Conservation (phyloP, 2,113 vertebrate species). For the Cyanocitta stelleri region DNA sequence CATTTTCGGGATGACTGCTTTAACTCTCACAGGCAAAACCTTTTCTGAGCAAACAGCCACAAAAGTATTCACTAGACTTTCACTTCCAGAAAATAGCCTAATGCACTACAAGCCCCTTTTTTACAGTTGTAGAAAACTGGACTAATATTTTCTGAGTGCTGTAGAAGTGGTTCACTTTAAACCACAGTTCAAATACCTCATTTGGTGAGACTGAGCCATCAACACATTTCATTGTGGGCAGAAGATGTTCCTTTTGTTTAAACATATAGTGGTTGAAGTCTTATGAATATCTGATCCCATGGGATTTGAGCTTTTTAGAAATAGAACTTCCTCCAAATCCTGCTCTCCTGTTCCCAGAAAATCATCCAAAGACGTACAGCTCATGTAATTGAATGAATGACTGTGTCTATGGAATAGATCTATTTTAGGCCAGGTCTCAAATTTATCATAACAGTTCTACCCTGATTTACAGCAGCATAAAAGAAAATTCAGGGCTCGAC, state of each 20-base stretch:
- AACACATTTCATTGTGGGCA: neutral
- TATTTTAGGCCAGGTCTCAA: neutral
- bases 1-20: neutral
- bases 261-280: neutral
- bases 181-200: neutral
- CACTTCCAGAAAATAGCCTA: neutral
- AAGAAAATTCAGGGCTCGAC: neutral
- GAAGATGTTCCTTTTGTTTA: conserved; percentile 9
- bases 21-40: neutral
- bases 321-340: conserved; percentile 11
- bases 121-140: neutral
- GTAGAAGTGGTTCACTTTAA: neutral
- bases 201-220: neutral
- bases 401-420: conserved; percentile 7
- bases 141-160: neutral
- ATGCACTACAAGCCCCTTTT: neutral
- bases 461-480: neutral
- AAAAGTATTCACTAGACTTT: neutral
- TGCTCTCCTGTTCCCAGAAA: conserved; percentile 31
- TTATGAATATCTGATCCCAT: conserved; percentile 12
- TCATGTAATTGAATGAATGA: conserved; percentile 17
- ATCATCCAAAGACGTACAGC: conserved; percentile 12
- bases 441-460: conserved; percentile 5
- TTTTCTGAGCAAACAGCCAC: neutral
- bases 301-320: conserved; percentile 41